Conservation (phyloP, 2,797 vertebrate species). For the Meriones psammophilus region DNA sequence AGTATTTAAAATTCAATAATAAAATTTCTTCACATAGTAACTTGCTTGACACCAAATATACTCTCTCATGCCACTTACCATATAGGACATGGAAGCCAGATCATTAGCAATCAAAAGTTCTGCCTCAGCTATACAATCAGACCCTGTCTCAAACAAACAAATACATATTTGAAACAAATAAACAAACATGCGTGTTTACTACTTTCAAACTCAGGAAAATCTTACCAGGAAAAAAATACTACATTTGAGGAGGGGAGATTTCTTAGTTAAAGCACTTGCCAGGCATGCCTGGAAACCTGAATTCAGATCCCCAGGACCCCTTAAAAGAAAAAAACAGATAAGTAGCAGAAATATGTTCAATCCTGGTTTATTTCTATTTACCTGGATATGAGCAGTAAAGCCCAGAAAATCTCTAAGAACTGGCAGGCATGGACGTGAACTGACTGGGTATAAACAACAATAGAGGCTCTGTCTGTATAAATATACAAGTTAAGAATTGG, state of each 20-base stretch:
- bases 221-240: background rate
- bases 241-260: background rate
- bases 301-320: background rate
- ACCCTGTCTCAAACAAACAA: background rate
- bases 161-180: too few species aligned
- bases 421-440: background rate
- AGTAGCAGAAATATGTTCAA: background rate
- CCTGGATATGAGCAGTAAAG: too few species aligned
- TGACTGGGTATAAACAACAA: background rate
- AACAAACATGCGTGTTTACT: conserved; percentile 14
- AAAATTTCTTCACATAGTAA: background rate
- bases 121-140: too few species aligned
- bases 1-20: background rate
- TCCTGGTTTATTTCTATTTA: background rate
- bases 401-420: background rate
- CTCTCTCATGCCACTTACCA: background rate
- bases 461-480: background rate
- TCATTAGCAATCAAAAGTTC: background rate
- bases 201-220: background rate
- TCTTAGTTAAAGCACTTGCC: background rate
- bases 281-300: background rate
- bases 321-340: background rate
- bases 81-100: too few species aligned
- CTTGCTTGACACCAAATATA: background rate
- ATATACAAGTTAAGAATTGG: background rate